These are phyloP conservation scores for Phyllotreta striolata DNA, from an alignment of 2,888 invertebrate species.

Conservation along the genomic window DNA sequence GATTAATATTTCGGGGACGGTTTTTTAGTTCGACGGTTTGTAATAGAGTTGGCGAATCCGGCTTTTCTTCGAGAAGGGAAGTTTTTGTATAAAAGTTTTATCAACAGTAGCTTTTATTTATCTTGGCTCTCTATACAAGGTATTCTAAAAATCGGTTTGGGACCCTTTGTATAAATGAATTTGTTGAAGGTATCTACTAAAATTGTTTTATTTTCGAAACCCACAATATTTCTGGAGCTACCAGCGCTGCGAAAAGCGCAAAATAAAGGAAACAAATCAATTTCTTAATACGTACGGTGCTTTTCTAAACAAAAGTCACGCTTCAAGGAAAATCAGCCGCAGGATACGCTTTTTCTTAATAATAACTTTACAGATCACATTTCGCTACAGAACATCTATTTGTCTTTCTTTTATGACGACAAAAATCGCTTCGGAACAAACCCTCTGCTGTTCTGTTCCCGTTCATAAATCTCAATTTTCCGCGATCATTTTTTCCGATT, in stretches of 20 bases:
- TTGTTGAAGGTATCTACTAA: no score
- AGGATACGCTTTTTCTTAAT: conserved; percentile 18
- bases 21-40: conserved; percentile 30
- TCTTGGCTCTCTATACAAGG: no score
- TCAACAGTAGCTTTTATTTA: no score
- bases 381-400: conserved; percentile 22
- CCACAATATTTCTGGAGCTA: background rate
- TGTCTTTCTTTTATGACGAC: conserved; percentile 28
- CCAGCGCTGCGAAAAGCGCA: no score
- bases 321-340: conserved; percentile 5
- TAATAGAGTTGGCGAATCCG: no score
- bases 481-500: conserved; percentile 24
- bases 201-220: background rate
- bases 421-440: conserved; percentile 19
- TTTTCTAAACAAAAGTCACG: background rate
- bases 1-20: conserved; percentile 38
- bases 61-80: no score
- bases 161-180: no score
- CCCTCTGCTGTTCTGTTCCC: conserved; percentile 15
- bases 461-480: conserved; percentile 26
- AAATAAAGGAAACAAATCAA: no score
- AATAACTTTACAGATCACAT: conserved; percentile 20
- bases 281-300: no score
- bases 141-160: no score
- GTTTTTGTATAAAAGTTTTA: no score